Evolutionary conservation across 2,888 invertebrate genomes (phyloP).

Genomic region (Epinotia demarniana): DNA sequence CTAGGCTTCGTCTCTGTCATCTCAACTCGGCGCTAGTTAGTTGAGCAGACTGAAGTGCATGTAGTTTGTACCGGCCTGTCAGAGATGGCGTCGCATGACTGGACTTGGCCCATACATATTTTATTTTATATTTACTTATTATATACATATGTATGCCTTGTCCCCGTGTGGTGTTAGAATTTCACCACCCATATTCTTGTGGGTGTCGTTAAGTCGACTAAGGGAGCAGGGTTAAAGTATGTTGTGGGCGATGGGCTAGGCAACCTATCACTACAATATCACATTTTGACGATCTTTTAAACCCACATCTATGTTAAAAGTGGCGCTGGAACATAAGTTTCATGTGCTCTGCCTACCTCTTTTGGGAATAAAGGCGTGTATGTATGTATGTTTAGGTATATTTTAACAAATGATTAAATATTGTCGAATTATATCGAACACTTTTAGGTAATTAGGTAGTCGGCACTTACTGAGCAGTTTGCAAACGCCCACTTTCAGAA

Average conservation of each 20-base stretch:
- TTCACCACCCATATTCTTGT: too few relatives aligned
- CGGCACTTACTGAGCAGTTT: neutral
- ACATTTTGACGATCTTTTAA: too few relatives aligned
- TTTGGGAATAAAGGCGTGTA: too few relatives aligned
- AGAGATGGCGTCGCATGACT: constrained; percentile 46
- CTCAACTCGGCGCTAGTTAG: constrained; percentile 23
- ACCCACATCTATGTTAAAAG: too few relatives aligned
- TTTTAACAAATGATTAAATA: neutral
- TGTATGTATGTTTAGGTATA: neutral
- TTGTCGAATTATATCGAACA: neutral
- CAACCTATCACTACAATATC: too few relatives aligned
- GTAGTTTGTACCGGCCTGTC: constrained; percentile 6
- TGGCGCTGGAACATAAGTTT: too few relatives aligned
- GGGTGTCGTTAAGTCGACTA: too few relatives aligned
- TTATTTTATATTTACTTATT: constrained; percentile 47
- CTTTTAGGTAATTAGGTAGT: neutral
- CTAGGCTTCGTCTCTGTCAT: constrained; percentile 24
- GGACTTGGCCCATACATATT: constrained; percentile 39
- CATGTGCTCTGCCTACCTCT: too few relatives aligned
- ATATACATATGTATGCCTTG: neutral
- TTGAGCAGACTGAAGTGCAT: constrained; percentile 19
- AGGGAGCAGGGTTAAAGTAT: too few relatives aligned
- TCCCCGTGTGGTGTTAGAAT: too few relatives aligned
- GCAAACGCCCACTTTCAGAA: constrained; percentile 42
- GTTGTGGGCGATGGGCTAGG: too few relatives aligned